Evolutionary conservation across 2,888 invertebrate genomes (phyloP), one percentile per base, ranked within the genome.

Genomic region (Drosophila stalkeri): DNA sequence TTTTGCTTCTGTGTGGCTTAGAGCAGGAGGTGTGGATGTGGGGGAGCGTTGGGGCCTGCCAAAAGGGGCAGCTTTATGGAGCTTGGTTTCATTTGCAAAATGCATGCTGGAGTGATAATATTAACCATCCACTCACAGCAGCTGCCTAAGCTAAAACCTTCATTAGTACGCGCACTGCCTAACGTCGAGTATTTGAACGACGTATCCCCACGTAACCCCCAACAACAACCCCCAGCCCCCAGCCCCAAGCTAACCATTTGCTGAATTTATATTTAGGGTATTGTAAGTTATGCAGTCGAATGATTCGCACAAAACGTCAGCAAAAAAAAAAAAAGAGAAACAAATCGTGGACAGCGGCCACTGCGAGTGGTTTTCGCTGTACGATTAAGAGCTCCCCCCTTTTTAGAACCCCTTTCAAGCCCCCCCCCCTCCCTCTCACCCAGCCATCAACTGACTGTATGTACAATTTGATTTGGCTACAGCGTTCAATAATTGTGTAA

Each of bases 231-330:
- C 11, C 6, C 27, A 0, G n/a, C n/a, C 27, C 39, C 12, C 27
- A 4, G 2, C n/a, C 6, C 41, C n/a, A 3, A 3, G 41, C 39
- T 16, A 6, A 2, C 37, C 55, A 55, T 55, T 59, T n/a, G 9
- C 54, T 31, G 80, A 86, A 88, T 91, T 85, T 91, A 89, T 90
- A 86, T 91, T 87, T 89, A 86, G 90, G 88, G 83, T 83, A 83
- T 91, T 90, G 91, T 91, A 91, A 91, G 91, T 91, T 91, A 91
- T 91, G 91, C 91, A 91, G 89, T 91, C 90, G 90, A 91, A 68
- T 91, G 91, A 90, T 82, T 91, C 82, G 75, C 81, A 81, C 73
- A 81, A 77, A 89, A 85, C 82, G 83, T 82, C 74, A 61, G 62
- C 63, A 63, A 18, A 51, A 20, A 47, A 60, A 27, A 0, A 27